These are phyloP conservation scores for Lerista edwardsae DNA, from an alignment of 2,797 vertebrate species.

Conservation along the genomic window DNA sequence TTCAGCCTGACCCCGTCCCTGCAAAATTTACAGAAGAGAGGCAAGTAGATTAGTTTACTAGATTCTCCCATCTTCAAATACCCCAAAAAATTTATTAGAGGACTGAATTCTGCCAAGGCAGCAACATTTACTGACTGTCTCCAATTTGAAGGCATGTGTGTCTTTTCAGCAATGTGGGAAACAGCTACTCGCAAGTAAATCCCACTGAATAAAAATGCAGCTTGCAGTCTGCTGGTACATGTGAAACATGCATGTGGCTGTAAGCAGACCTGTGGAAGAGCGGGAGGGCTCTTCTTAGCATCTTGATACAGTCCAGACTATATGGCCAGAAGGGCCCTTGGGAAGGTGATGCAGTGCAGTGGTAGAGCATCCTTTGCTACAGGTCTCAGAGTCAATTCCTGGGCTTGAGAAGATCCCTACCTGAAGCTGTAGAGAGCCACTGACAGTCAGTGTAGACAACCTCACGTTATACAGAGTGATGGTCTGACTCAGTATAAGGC, in stretches of 20 bases:
- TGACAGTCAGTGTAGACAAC: too few relatives aligned
- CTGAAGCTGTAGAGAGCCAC: too few relatives aligned
- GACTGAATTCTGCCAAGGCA: neutral
- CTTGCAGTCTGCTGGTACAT: neutral
- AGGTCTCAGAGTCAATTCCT: too few relatives aligned
- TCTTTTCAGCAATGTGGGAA: neutral
- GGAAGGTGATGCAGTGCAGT: too few relatives aligned
- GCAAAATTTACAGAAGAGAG: neutral
- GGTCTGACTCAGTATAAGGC: neutral
- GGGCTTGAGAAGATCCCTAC: too few relatives aligned
- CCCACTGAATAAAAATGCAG: neutral
- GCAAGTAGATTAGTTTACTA: neutral
- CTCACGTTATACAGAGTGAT: too few relatives aligned
- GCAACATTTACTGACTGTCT: neutral
- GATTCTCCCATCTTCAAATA: neutral
- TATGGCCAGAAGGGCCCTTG: too few relatives aligned
- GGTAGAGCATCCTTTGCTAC: too few relatives aligned
- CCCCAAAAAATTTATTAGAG: neutral
- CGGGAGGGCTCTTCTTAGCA: neutral
- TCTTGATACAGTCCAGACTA: neutral
- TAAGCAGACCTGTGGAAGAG: neutral
- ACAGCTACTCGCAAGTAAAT: neutral
- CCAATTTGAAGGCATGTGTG: neutral
- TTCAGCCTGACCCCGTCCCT: too few relatives aligned
- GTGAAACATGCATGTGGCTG: too few relatives aligned